These are phyloP conservation scores for Mormyrus lacerda DNA, from an alignment of 2,113 vertebrate species.

Conservation along the genomic window DNA sequence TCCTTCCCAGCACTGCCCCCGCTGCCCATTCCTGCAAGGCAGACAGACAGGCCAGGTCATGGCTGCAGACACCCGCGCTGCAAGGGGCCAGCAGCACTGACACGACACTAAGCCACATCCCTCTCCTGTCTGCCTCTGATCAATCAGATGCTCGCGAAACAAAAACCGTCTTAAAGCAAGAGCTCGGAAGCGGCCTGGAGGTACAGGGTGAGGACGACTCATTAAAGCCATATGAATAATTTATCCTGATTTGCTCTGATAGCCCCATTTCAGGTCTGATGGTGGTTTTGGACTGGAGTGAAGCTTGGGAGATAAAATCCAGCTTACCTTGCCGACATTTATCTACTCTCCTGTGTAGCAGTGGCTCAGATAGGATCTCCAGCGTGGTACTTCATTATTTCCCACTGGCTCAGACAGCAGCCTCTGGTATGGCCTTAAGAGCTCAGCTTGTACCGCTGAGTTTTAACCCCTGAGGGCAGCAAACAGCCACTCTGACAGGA, in stretches of 20 bases:
- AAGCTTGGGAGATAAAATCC: not conserved
- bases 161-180: not conserved
- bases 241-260: not conserved
- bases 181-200: not conserved
- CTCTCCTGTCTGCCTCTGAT: not conserved
- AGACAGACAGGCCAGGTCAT: conserved; percentile 31
- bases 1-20: conserved; percentile 94
- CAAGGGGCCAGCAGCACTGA: not conserved
- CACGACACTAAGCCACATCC: not conserved
- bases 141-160: not conserved
- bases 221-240: not conserved
- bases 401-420: not conserved
- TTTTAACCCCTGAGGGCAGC: not conserved
- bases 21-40: conserved; percentile 89
- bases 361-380: not conserved
- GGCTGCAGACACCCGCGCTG: conserved; percentile 11
- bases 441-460: not conserved
- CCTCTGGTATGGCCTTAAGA: not conserved
- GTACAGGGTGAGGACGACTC: not conserved
- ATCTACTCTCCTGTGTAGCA: not conserved
- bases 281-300: not conserved
- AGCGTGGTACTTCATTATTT: too few species aligned
- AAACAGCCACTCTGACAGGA: not conserved
- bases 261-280: not conserved
- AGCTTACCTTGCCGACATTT: not conserved